Evolutionary conservation across 1,140 invertebrate genomes (phyloP), one percentile per base, ranked within the genome.

Genomic region (Hyles euphorbiae): DNA sequence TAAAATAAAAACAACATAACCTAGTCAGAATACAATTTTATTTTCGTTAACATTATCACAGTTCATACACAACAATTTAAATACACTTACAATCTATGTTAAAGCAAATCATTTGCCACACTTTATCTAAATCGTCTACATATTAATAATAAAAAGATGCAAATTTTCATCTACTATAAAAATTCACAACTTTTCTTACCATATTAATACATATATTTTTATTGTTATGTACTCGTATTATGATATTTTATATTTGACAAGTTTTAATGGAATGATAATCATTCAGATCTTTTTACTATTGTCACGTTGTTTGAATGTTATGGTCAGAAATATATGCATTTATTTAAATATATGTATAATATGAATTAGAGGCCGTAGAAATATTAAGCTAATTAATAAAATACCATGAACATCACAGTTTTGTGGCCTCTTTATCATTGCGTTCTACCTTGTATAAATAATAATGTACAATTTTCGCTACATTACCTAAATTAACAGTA

Each of bases 21-120:
- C 8, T 48, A 11, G 44, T 46, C 22, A 36, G 40, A 60, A n/a
- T 65, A 57, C 32, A 48, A 48, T 33, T 56, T 61, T 66, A 59
- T 65, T 63, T 71, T 67, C 54, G 67, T 70, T 76, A 75, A 69
- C 48, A 65, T 77, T 78, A 81, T 83, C 79, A 85, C 82, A 85
- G 80, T 75, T 74, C 56, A 69, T 81, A 60, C 59, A 65, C 69
- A 75, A 56, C 46, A 56, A 56, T 44, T 56, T 48, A 33, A n/a
- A 48, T 48, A 46, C 45, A 33, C 36, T 48, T 56, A 34, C 11
- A 52, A 52, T 34, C 34, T 33, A 48, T 34, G 3, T 34, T 34
- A 9, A 52, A 34, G 3, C 33, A 34, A 4, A 34, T 33, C 9
- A 22, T 6, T 50, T 52, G 34, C 33, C 36, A 8, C 8, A 52